Conservation (phyloP, 30 jellyfish, hydroid and myxozoan genomes). For the Kudoa iwatai region DNA sequence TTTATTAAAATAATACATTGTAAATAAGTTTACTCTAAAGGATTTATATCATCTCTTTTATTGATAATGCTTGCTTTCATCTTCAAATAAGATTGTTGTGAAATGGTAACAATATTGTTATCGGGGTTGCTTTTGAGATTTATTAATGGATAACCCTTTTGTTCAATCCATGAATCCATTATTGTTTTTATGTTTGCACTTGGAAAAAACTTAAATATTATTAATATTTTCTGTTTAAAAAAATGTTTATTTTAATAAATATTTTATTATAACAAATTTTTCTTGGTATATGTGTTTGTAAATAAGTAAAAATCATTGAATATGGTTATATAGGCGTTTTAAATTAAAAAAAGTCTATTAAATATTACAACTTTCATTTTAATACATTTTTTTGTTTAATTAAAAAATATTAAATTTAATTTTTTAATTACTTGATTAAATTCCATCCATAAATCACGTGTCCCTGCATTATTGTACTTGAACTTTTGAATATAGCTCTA, state of each 20-base stretch:
- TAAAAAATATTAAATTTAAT: too few relatives aligned
- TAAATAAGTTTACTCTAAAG: conserved; percentile 2
- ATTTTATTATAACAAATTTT: too few relatives aligned
- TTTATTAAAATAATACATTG: conserved; percentile 1
- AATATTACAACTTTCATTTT: too few relatives aligned
- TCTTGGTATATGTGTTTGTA: too few relatives aligned
- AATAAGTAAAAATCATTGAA: too few relatives aligned
- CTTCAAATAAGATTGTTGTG: conserved; percentile 25
- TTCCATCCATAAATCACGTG: conserved; percentile 51
- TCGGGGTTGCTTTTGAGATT: conserved; percentile 4
- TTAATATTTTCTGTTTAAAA: too few relatives aligned
- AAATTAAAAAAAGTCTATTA: too few relatives aligned
- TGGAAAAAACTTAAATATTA: too few relatives aligned
- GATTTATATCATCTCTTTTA: conserved; percentile 3
- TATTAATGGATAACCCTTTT: conserved; percentile 45
- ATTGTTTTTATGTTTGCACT: conserved; percentile 19
- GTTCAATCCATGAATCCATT: conserved; percentile 82
- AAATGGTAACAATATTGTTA: conserved; percentile 5
- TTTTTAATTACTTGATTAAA: conserved; percentile 10
- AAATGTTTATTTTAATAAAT: too few relatives aligned
- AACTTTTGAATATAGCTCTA: conserved; percentile 13
- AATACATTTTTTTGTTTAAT: too few relatives aligned
- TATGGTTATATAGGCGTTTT: too few relatives aligned
- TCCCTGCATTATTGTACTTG: conserved; percentile 32
- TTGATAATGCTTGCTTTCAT: conserved; percentile 4